phyloP scores from a whole-genome alignment of 2,113 vertebrate genomes.

The Callipepla californica region DNA sequence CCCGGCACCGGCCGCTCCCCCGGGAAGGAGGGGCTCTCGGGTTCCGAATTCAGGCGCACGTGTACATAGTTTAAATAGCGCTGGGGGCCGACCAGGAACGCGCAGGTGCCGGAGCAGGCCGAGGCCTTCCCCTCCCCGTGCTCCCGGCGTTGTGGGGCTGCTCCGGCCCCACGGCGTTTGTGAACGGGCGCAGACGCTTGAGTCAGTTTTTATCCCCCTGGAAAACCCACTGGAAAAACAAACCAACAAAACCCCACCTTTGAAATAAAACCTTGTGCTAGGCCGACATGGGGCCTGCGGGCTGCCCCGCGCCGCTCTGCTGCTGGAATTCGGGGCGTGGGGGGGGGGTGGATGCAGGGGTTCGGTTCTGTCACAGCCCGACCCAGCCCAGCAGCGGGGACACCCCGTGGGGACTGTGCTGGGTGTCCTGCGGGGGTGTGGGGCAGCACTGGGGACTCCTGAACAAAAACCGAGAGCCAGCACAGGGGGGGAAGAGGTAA shows the following conservation, averaged over 20 bases:
- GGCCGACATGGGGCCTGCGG: not conserved
- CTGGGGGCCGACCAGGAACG: slow-evolving; percentile 14
- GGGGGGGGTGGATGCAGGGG: not conserved
- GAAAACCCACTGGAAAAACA: not conserved
- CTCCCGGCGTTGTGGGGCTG: fast-evolving
- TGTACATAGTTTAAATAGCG: slow-evolving; percentile 48
- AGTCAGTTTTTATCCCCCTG: not conserved
- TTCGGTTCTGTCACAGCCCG: fast-evolving
- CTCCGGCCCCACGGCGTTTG: fast-evolving
- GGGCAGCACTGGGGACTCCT: fast-evolving
- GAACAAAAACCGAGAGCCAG: not conserved
- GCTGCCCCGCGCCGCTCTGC: not conserved
- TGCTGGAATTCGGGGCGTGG: fast-evolving
- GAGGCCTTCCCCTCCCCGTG: not conserved
- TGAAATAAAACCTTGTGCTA: slow-evolving; percentile 7
- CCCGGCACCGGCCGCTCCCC: not conserved
- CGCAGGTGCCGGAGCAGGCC: not conserved
- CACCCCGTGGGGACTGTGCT: fast-evolving
- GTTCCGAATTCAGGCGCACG: slow-evolving; percentile 15
- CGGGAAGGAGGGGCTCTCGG: not conserved
- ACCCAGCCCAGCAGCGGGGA: not conserved
- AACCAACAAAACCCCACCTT: not conserved
- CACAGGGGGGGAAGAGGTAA: not conserved
- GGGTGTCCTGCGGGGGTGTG: fast-evolving
- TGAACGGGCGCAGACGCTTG: not conserved